These are phyloP conservation scores for Ennomos fuscantarius DNA, from an alignment of 2,888 invertebrate genomes.

Conservation along the genomic window DNA sequence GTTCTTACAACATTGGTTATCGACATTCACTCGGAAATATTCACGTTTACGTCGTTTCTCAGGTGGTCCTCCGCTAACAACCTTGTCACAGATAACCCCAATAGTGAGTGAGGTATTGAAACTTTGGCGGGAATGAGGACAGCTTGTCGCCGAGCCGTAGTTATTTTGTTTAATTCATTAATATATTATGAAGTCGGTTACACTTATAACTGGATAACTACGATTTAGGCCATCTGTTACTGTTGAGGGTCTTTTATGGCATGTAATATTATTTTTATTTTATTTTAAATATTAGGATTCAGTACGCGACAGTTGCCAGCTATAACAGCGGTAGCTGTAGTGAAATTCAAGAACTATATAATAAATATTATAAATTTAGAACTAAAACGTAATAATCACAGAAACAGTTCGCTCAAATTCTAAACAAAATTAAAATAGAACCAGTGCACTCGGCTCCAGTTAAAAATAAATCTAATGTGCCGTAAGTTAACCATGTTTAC, in stretches of 20 bases:
- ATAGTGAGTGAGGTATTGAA: slow-evolving; percentile 66
- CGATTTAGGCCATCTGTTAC: too few relatives aligned
- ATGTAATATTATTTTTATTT: background rate
- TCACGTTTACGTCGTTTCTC: slow-evolving; percentile 70
- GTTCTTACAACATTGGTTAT: slow-evolving; percentile 52
- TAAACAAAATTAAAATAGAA: slow-evolving; percentile 29
- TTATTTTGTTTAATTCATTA: slow-evolving; percentile 68
- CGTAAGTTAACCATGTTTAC: slow-evolving; percentile 63
- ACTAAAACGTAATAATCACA: slow-evolving; percentile 10
- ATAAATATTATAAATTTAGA: too few relatives aligned
- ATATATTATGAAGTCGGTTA: slow-evolving; percentile 44
- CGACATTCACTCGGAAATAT: slow-evolving; percentile 69
- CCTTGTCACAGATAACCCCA: slow-evolving; percentile 80
- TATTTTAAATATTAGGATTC: too few relatives aligned
- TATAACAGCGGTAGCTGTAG: too few relatives aligned
- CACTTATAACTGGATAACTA: slow-evolving; percentile 44
- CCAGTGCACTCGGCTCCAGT: slow-evolving; percentile 20
- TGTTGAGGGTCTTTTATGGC: background rate
- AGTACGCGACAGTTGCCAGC: too few relatives aligned
- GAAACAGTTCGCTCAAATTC: slow-evolving; percentile 9
- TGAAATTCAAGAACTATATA: too few relatives aligned
- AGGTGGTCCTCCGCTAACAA: slow-evolving; percentile 71
- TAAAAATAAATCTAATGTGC: slow-evolving; percentile 46
- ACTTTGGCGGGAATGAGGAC: slow-evolving; percentile 72
- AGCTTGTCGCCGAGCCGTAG: slow-evolving; percentile 52